Evolutionary conservation across 2,113 vertebrate genomes (phyloP), one percentile per base, ranked within the genome.

Genomic region (Hippocampus comes): DNA sequence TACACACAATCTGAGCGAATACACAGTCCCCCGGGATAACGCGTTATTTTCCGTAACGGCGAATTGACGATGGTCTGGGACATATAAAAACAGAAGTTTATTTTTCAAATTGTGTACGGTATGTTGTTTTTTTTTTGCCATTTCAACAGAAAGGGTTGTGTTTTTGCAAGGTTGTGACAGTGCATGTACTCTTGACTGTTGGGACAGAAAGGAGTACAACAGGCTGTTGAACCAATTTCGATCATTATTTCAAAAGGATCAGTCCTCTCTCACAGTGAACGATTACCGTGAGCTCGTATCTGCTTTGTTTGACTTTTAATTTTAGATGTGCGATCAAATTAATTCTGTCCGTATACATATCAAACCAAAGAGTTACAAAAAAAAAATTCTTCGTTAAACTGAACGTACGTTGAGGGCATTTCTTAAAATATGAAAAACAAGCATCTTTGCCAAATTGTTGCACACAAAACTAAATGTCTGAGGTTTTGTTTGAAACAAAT

Each of bases 341-440:
- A 70, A 68, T 81, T 82, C 70, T 68, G 73, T 84, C 79, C 63
- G 78, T 72, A 82, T 90, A 84, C 85, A 89, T 89, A 84, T 91
- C 79, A 87, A 91, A 91, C 91, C 91, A 93, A 93, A 92, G 92
- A 93, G 76, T 84, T 85, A 78, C 34, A 6, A 38, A 38, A 38
- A 38, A 38, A 6, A 38, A 6, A 67, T 34, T 80, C 78, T 81
- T 77, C 55, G 82, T 86, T 81, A 82, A 88, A 68, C 38, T 65
- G 71, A 67, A 73, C 53, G 75, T 75, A 65, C 63, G 55, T 57
- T 71, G 46, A 70, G 63, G 56, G 42, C 57, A 57, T 84, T 38
- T 81, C 70, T 73, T 76, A 65, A 81, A 82, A 73, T 73, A 43
- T 42, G 11, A 68, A 64, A 15, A 78, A 79, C 63, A 27, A 66